Base-by-base conservation (phyloP, 2,888 invertebrate genomes). In the Lydus trimaculatus region DNA sequence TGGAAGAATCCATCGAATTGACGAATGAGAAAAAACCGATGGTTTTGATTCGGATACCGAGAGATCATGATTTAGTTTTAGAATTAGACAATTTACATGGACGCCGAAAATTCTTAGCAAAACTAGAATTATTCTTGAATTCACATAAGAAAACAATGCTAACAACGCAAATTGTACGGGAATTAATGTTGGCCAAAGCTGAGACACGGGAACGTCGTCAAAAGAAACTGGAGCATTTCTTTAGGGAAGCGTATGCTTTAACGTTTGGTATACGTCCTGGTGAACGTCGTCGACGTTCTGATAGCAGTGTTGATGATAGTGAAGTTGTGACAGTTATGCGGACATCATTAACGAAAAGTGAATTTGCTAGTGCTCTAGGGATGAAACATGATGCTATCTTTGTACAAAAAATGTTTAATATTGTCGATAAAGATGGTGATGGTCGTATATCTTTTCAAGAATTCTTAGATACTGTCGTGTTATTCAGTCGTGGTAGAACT, bases 361-460 rank as follows among this genome's bases (percentile, higher is more conserved):
- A 98, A 85, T 97, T 98, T 80, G 98, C 98, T 0, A 95, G 94
- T 64, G 98, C 98, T 0, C 87, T 98, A 5, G 98, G 98, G 48
- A 98, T 98, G 98, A 94, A 94, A 82, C 88, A 95, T 0, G 95
- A 97, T 79, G 97, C 97, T 25, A 93, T 98, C 64, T 98, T 98
- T 82, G 97, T 98, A 0, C 92, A 95, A 79, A 95, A 97, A 85
- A 98, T 98, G 98, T 98, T 98, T 83, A 97, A 97, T 79, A 97
- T 97, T 79, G 97, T 97, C 0, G 97, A 98, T 83, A 97, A 96
- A 82, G 96, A 97, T 82, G 90, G 95, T 69, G 96, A 97, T 84
- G 97, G 97, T 2, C 88, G 95, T 70, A 97, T 98, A 76, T 96
- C 95, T 5, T 98, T 84, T 4, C 81, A 91, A 90, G 98, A 98